Percentiles rank a stretch among this genome's conserved stretches.
phyloP scores from a whole-genome alignment of 2,797 vertebrate species.

The Delichon dasypus region DNA sequence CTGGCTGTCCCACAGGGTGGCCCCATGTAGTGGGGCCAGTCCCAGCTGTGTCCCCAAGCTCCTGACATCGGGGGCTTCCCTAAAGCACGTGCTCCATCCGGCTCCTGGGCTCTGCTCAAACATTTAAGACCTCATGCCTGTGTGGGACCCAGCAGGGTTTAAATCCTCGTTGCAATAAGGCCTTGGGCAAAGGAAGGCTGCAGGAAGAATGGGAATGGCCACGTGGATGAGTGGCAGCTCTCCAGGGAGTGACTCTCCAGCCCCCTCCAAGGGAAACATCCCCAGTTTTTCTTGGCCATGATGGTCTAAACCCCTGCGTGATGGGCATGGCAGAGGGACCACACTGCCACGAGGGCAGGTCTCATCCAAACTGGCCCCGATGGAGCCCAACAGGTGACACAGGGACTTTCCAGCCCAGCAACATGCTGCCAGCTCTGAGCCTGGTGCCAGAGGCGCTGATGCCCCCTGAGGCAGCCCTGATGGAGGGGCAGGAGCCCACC shows the following conservation, averaged over 20 bases:
- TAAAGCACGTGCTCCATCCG: neutral
- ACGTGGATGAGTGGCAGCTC: neutral
- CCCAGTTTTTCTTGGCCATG: neutral
- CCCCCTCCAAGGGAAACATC: neutral
- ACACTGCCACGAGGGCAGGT: neutral
- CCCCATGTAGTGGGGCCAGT: neutral
- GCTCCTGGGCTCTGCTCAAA: neutral
- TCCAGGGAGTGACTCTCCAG: neutral
- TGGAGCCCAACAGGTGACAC: neutral
- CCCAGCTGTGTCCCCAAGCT: neutral
- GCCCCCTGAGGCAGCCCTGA: neutral
- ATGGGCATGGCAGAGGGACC: neutral
- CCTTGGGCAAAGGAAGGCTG: neutral
- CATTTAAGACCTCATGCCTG: rapidly evolving
- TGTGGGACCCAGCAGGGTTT: neutral
- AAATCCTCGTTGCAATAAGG: neutral
- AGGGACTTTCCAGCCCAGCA: neutral
- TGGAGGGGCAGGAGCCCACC: neutral
- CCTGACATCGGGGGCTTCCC: rapidly evolving
- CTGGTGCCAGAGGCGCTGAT: neutral
- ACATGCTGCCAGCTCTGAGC: neutral
- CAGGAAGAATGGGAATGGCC: neutral
- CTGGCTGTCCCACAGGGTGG: neutral
- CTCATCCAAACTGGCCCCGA: neutral
- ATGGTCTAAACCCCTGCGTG: neutral